phyloP scores from a whole-genome alignment of 2,113 vertebrate species.

The Abramis brama region DNA sequence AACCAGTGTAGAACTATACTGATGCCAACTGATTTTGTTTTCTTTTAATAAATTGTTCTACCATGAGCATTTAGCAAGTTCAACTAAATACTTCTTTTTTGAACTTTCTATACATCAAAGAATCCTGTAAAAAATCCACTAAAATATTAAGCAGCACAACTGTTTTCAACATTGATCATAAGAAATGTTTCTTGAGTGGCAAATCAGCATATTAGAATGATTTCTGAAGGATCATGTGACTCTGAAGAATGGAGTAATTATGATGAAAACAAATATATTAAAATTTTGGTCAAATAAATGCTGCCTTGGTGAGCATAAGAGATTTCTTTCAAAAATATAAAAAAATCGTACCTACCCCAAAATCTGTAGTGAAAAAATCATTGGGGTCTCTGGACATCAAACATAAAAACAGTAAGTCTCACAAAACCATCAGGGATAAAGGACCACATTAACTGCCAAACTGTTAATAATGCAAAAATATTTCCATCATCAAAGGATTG shows the following conservation, averaged over 20 bases:
- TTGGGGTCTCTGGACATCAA: background rate
- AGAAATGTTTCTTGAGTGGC: background rate
- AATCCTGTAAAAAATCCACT: no score
- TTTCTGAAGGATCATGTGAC: background rate
- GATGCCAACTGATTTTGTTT: background rate
- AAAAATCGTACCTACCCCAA: background rate
- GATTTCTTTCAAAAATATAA: background rate
- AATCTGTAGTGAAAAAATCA: no score
- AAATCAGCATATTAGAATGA: background rate
- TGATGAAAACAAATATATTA: background rate
- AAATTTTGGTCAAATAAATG: background rate
- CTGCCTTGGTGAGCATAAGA: background rate
- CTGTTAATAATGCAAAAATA: background rate
- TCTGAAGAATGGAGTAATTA: background rate
- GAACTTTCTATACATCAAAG: background rate
- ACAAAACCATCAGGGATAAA: background rate
- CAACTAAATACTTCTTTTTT: no score
- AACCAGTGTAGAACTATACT: background rate
- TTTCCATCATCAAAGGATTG: background rate
- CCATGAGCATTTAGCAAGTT: background rate
- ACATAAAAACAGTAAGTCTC: background rate
- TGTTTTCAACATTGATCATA: no score
- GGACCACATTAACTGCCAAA: background rate
- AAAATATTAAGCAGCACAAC: no score
- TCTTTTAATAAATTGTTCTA: background rate